Base-by-base conservation (phyloP, 1,140 invertebrate genomes). In the Neodiprion fabricii region DNA sequence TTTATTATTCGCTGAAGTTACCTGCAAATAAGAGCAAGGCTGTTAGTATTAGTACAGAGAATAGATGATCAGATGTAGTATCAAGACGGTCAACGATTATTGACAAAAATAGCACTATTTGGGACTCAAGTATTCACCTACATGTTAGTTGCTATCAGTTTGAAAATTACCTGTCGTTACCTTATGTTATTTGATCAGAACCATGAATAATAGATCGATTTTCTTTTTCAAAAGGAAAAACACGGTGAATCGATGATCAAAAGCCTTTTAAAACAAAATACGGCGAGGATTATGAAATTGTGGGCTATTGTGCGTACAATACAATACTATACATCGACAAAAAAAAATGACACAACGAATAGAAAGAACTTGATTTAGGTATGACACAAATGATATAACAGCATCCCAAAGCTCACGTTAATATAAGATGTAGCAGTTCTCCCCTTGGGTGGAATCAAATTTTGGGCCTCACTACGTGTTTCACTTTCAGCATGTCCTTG, bases 361-460 rank as follows among this genome's bases (percentile, higher is more conserved):
- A 40, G 28, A 40, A 40, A 40, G 28, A 40, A 40, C 28, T 40
- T 2, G 5, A 40, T 40, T 40, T 40, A 21, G 17, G 17, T 21
- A 71, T 68, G 14, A 76, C 66, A 68, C 66, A 71, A 28, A 48
- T 47, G 11, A 77, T 48, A 40, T 40, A 40, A 40, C 28, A 40
- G 28, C 1, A 40, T 40, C 1, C 49, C 7, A 71, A 17, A 9
- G 75, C 78, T 88, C 82, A 91, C 91, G 84, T 90, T 91, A 77
- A 92, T 90, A 79, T 91, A 92, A 40, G 90, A 91, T 74, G 90
- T 91, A 65, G 89, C 90, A 81, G 89, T 90, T 79, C 90, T 85
- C 82, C 91, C 90, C 76, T 87, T 89, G 70, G 91, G 91, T 73
- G 90, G 90, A 67, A 88, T 85, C 79, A 80, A 76, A 74, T 78